These are phyloP conservation scores for Phyllostomus hastatus DNA, from an alignment of 2,113 vertebrate species.

Conservation along the genomic window DNA sequence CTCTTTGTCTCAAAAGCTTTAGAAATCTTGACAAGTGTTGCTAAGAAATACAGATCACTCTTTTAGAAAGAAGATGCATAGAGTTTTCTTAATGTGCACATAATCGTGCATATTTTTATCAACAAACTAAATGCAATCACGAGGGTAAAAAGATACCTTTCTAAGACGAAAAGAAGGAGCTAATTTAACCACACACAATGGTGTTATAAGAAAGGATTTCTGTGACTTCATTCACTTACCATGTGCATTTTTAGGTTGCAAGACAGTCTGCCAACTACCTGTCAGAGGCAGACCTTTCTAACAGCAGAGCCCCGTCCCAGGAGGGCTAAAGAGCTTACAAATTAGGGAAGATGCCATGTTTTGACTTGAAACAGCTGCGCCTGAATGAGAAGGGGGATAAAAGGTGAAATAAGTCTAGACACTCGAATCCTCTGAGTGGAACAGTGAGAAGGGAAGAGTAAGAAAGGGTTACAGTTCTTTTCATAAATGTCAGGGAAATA, in stretches of 20 bases:
- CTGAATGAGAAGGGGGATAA: neutral
- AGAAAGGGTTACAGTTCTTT: neutral
- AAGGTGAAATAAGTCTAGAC: neutral
- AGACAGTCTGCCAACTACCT: neutral
- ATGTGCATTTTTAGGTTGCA: constrained; percentile 25
- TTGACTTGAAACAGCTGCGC: constrained; percentile 1
- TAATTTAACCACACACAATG: constrained; percentile 15
- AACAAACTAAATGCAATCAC: neutral
- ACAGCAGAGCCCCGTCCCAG: neutral
- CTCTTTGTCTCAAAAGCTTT: constrained; percentile 17
- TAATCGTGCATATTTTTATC: neutral
- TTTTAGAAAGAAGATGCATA: constrained; percentile 9
- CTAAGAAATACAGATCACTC: neutral
- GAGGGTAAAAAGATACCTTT: constrained; percentile 8
- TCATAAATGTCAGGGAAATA: constrained; percentile 44
- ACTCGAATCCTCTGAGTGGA: neutral
- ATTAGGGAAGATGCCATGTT: constrained; percentile 12
- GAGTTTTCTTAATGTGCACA: neutral
- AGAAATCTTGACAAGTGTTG: constrained; percentile 35
- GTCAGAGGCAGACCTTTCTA: constrained; percentile 36
- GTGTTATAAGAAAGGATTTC: neutral
- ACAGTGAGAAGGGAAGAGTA: neutral
- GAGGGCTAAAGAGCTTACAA: neutral
- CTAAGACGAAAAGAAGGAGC: neutral
- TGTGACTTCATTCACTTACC: constrained; percentile 17